phyloP scores from a whole-genome alignment of 2,797 vertebrate genomes.

The Rhinogobio ventralis region DNA sequence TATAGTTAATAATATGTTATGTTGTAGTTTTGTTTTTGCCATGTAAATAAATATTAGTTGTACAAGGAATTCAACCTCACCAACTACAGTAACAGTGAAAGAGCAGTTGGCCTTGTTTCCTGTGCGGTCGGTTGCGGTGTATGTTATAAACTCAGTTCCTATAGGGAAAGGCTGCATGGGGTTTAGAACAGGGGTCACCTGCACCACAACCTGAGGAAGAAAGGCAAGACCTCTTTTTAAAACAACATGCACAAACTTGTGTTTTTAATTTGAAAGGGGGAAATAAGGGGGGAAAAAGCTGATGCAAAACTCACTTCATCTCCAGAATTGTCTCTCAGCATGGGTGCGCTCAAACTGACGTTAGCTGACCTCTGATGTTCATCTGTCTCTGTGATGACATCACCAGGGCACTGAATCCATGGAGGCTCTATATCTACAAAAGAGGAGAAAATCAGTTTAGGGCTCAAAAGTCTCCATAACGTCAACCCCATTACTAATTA shows the following conservation, averaged over 20 bases:
- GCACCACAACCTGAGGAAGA: constrained; percentile 82
- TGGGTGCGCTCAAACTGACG: constrained; percentile 87
- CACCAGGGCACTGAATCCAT: constrained; percentile 84
- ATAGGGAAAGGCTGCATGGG: constrained; percentile 91
- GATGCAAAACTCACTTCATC: constrained; percentile 81
- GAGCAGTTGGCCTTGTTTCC: constrained; percentile 92
- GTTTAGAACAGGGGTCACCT: constrained; percentile 88
- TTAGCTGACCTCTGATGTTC: constrained; percentile 89
- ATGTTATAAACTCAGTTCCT: constrained; percentile 87
- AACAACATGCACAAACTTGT: not conserved
- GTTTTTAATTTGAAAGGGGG: not conserved
- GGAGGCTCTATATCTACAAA: constrained; percentile 87
- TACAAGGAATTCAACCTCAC: constrained; percentile 76
- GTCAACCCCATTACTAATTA: constrained; percentile 34
- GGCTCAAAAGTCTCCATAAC: constrained; percentile 12
- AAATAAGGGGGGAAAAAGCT: not conserved
- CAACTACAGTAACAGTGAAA: constrained; percentile 89
- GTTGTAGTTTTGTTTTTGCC: not conserved
- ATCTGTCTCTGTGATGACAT: constrained; percentile 83
- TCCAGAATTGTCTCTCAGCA: constrained; percentile 87
- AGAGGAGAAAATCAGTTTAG: constrained; percentile 20
- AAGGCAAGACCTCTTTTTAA: not conserved
- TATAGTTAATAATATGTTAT: not conserved
- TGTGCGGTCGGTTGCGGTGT: constrained; percentile 84
- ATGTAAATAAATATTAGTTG: not conserved